Conservation (phyloP, 2,797 vertebrate genomes). For the Eurystomus glaucurus region DNA sequence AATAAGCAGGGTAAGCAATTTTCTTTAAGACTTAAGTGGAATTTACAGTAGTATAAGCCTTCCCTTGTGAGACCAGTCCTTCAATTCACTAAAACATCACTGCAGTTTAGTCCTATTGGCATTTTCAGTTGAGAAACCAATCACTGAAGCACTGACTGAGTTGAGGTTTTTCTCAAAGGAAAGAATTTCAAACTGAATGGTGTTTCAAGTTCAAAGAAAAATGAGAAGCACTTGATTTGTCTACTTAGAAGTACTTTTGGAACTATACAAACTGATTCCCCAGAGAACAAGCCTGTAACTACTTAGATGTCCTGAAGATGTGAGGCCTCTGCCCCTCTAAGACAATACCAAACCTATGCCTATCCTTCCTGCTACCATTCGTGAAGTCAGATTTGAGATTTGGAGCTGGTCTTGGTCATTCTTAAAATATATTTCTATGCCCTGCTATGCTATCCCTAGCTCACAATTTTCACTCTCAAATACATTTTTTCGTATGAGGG, state of each 20-base stretch:
- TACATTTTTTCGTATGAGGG: background rate
- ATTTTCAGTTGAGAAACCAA: background rate
- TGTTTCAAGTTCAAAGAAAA: background rate
- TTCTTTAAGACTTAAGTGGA: background rate
- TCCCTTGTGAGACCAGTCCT: background rate
- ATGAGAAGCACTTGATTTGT: background rate
- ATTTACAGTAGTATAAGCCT: constrained; percentile 12
- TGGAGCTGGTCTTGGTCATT: background rate
- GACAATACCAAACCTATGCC: background rate
- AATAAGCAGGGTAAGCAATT: background rate
- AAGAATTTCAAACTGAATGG: constrained; percentile 2
- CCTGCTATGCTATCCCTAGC: background rate
- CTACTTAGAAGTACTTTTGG: background rate
- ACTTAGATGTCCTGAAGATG: background rate
- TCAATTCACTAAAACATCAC: background rate
- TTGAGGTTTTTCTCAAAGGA: constrained; percentile 2
- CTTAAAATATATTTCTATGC: background rate
- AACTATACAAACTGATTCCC: background rate
- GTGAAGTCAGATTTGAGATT: background rate
- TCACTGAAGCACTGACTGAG: background rate
- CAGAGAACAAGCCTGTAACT: background rate
- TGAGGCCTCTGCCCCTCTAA: background rate
- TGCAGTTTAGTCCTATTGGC: background rate
- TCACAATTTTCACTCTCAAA: background rate
- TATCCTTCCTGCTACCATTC: background rate